Evolutionary conservation across 2,113 vertebrate genomes (phyloP).

Genomic region (Oryzias melastigma): DNA sequence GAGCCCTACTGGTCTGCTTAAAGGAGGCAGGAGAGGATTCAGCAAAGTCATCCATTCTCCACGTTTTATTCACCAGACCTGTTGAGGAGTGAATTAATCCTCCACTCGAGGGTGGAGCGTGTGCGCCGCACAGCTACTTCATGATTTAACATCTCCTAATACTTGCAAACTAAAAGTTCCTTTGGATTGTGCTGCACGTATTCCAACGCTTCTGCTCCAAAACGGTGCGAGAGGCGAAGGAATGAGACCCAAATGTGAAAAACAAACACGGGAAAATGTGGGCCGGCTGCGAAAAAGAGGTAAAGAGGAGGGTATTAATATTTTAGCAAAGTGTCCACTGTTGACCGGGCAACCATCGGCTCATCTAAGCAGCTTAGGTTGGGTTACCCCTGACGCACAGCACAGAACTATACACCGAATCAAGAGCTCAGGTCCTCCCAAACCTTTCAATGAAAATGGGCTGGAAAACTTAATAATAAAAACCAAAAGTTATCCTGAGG

Average conservation of each 20-base stretch:
- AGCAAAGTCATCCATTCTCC: background rate
- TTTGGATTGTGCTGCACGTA: background rate
- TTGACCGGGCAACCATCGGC: constrained; percentile 74
- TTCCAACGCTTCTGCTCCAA: constrained; percentile 15
- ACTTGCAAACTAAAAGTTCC: no score
- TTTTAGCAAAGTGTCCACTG: constrained; percentile 68
- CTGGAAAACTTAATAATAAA: no score
- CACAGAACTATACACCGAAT: constrained; percentile 36
- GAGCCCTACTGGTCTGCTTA: constrained; percentile 7
- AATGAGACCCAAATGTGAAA: constrained; percentile 46
- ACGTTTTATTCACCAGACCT: no score
- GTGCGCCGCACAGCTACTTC: no score
- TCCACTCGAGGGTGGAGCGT: no score
- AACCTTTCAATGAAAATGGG: background rate
- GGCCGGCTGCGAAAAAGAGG: constrained; percentile 26
- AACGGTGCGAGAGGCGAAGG: constrained; percentile 21
- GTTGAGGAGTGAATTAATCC: no score
- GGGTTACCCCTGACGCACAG: constrained; percentile 58
- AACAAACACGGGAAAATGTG: constrained; percentile 45
- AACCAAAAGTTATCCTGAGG: background rate
- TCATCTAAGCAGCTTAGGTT: constrained; percentile 65
- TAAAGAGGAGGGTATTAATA: constrained; percentile 66
- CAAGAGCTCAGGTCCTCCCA: constrained; percentile 41
- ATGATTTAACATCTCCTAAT: no score
- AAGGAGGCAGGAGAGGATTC: constrained; percentile 6